These are phyloP conservation scores for Nymphalis polychloros DNA, from an alignment of 2,888 invertebrate species.

Conservation along the genomic window DNA sequence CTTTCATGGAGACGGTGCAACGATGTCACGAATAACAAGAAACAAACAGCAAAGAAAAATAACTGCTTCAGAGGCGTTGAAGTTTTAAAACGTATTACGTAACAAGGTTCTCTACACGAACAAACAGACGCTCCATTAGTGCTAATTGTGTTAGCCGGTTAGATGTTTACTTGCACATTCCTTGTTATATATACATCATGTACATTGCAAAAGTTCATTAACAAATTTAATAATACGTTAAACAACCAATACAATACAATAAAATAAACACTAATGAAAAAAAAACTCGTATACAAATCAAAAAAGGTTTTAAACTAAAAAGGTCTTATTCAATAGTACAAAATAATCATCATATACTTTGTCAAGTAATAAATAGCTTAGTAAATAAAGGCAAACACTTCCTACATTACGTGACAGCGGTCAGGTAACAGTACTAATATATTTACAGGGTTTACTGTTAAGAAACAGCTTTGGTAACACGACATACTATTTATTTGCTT, in stretches of 20 bases:
- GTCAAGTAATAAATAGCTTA: neutral
- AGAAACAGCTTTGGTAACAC: neutral
- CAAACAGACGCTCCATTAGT: slow-evolving; percentile 63
- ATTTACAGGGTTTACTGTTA: neutral
- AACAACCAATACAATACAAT: neutral
- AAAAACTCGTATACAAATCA: neutral
- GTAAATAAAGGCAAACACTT: neutral
- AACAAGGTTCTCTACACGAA: slow-evolving; percentile 41
- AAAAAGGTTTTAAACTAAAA: neutral
- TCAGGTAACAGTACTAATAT: neutral
- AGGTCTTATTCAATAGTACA: too few species aligned
- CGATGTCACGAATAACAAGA: slow-evolving; percentile 27
- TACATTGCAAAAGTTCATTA: slow-evolving; percentile 23
- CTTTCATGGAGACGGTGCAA: slow-evolving; percentile 19
- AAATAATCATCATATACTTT: neutral
- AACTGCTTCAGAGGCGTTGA: slow-evolving; percentile 22
- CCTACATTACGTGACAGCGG: neutral
- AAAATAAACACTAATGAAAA: neutral
- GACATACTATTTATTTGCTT: neutral
- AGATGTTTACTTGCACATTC: slow-evolving; percentile 32
- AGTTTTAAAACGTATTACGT: slow-evolving; percentile 36
- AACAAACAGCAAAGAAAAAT: slow-evolving; percentile 26
- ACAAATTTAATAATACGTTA: neutral
- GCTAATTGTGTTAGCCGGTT: slow-evolving; percentile 58
- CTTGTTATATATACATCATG: slow-evolving; percentile 26